phyloP scores from a whole-genome alignment of 2,888 invertebrate genomes.

The Melanchra persicariae region DNA sequence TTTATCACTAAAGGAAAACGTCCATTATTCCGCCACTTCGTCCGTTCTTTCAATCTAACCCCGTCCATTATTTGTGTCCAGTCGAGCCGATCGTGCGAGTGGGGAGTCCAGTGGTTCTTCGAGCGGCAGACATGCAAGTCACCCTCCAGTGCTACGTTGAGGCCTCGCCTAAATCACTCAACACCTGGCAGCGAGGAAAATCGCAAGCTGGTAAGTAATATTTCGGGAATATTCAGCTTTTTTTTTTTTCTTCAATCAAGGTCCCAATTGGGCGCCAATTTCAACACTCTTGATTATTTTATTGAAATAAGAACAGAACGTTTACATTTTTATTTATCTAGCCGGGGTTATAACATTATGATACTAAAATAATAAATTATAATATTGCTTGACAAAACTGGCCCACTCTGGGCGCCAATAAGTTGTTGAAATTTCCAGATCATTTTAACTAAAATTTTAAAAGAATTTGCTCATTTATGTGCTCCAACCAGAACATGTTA shows the following conservation, averaged over 20 bases:
- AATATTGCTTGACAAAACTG: not conserved
- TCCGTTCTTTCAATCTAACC: slow-evolving; percentile 39
- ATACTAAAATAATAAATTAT: not conserved
- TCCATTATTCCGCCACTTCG: slow-evolving; percentile 26
- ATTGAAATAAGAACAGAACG: not conserved
- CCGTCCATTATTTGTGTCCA: slow-evolving; percentile 75
- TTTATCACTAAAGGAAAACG: slow-evolving; percentile 44
- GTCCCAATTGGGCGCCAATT: slow-evolving; percentile 27
- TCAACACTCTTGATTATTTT: not conserved
- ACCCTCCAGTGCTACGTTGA: slow-evolving; percentile 96
- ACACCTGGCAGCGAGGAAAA: slow-evolving; percentile 93
- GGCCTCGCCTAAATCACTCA: slow-evolving; percentile 96
- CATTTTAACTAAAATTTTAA: not conserved
- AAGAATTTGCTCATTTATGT: not conserved
- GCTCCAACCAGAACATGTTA: not conserved
- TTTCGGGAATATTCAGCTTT: not conserved
- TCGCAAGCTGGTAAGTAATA: slow-evolving; percentile 75
- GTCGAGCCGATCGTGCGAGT: slow-evolving; percentile 96
- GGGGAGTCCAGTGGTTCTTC: slow-evolving; percentile 95
- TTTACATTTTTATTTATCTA: not conserved
- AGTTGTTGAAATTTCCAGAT: not conserved
- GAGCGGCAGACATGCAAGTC: slow-evolving; percentile 95
- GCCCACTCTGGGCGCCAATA: slow-evolving; percentile 12
- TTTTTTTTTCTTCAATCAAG: not conserved
- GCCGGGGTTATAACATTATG: not conserved